Evolutionary conservation across 2,888 invertebrate genomes (phyloP), one percentile per base, ranked within the genome.

Genomic region (Clepsis dumicolana): DNA sequence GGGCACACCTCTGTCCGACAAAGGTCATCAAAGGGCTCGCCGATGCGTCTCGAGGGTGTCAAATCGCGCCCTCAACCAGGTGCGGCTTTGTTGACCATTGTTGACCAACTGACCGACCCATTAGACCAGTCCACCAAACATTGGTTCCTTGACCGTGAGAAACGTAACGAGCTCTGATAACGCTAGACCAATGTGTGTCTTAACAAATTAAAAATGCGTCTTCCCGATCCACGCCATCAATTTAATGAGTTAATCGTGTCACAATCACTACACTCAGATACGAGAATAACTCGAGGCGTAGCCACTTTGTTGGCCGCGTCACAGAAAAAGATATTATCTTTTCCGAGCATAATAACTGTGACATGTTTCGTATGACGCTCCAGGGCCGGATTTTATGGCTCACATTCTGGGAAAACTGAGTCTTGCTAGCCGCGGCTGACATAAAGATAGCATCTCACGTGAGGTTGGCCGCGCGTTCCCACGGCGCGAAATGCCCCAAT

Each of bases 331-430:
- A 93, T 93, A 84, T 87, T 89, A 93, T 93, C 92, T 77, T 85
- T 89, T 89, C 89, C 88, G 86, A 90, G 86, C 87, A 88, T 92
- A 91, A 92, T 92, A 93, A 92, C 92, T 91, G 93, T 93, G 92
- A 91, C 91, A 90, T 92, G 91, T 88, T 81, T 84, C 88, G 83
- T 91, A 90, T 87, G 87, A 86, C 81, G 86, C 85, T 86, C 86
- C 85, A 87, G 85, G 83, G 86, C 87, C 84, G 84, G 81, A 81
- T 81, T 82, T 93, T 91, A 93, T 93, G 89, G 91, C 84, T 81
- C 81, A 82, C 78, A 82, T 91, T 92, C 92, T 84, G 86, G 89
- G 92, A 93, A 93, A 92, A 87, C 86, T 80, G 82, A 81, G 83
- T 80, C 85, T 77, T 72, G 71, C 78, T 85, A 85, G 83, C 87